Conservation (phyloP, 2,113 vertebrate species). For the Scartelaos histophorus region DNA sequence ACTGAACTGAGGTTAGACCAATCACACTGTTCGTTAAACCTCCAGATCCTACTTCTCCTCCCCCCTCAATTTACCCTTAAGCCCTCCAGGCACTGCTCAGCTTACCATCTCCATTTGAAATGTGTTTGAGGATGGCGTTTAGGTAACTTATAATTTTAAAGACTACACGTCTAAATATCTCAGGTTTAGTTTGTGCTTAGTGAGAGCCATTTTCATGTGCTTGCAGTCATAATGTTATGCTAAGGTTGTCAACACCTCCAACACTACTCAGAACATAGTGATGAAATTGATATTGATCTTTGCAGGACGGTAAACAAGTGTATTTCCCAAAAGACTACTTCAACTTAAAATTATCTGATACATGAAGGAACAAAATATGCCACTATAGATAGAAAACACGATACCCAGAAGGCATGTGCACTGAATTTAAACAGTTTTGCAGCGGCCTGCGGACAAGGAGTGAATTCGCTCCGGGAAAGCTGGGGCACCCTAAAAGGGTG, state of each 20-base stretch:
- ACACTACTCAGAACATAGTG: conserved; percentile 22
- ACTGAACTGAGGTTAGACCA: too few relatives aligned
- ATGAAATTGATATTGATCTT: conserved; percentile 53
- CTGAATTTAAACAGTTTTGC: conserved; percentile 25
- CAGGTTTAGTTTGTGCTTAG: neutral
- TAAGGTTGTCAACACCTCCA: conserved; percentile 15
- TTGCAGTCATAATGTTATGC: conserved; percentile 29
- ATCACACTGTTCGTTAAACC: too few relatives aligned
- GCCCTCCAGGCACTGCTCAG: too few relatives aligned
- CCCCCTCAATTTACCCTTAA: too few relatives aligned
- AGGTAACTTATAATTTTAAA: neutral
- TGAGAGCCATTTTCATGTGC: conserved; percentile 4
- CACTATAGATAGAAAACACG: conserved; percentile 21
- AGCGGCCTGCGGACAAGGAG: conserved; percentile 21
- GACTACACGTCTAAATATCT: neutral
- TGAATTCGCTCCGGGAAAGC: conserved; percentile 34
- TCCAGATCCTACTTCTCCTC: too few relatives aligned
- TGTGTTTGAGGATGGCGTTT: too few relatives aligned
- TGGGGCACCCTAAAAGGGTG: conserved; percentile 28
- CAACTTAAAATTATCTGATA: conserved; percentile 44
- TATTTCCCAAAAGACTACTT: conserved; percentile 48
- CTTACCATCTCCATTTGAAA: too few relatives aligned
- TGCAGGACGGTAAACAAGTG: conserved; percentile 41
- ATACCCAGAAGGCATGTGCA: conserved; percentile 16
- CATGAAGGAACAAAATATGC: conserved; percentile 28